These are phyloP conservation scores for Podarcis lilfordi DNA, from an alignment of 2,797 vertebrate genomes.

Conservation along the genomic window DNA sequence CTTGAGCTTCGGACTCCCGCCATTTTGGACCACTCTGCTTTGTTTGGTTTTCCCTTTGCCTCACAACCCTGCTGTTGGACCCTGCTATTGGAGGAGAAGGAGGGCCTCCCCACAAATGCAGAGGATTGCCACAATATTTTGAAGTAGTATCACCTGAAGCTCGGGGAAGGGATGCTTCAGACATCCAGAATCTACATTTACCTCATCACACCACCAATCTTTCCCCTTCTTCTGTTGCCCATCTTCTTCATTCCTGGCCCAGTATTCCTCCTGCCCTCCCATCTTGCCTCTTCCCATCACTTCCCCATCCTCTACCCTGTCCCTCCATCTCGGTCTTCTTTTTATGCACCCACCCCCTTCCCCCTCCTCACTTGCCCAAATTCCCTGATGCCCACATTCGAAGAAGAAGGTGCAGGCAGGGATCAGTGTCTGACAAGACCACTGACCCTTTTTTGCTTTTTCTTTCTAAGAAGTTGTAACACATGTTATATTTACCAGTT, in stretches of 20 bases:
- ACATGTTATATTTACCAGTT: conserved; percentile 58
- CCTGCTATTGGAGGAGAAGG: background rate
- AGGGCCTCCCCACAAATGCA: background rate
- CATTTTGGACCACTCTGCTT: no score
- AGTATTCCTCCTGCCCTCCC: background rate
- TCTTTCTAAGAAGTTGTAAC: conserved; percentile 10
- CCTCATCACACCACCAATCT: background rate
- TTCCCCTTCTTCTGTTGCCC: background rate
- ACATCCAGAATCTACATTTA: background rate
- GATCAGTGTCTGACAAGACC: background rate
- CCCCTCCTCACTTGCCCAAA: background rate
- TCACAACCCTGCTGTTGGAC: no score
- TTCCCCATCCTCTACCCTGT: background rate
- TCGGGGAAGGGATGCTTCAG: no score
- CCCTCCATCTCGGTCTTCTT: background rate
- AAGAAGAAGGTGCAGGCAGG: background rate
- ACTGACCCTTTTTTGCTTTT: background rate
- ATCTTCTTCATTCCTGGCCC: background rate
- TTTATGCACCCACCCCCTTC: background rate
- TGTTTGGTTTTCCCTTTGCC: no score
- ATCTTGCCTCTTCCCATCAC: background rate
- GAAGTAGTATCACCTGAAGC: no score
- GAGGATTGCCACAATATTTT: background rate
- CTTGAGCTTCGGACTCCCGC: no score
- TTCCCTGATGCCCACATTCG: background rate